Conservation (phyloP, 2,113 vertebrate species). For the Apodemus sylvaticus region DNA sequence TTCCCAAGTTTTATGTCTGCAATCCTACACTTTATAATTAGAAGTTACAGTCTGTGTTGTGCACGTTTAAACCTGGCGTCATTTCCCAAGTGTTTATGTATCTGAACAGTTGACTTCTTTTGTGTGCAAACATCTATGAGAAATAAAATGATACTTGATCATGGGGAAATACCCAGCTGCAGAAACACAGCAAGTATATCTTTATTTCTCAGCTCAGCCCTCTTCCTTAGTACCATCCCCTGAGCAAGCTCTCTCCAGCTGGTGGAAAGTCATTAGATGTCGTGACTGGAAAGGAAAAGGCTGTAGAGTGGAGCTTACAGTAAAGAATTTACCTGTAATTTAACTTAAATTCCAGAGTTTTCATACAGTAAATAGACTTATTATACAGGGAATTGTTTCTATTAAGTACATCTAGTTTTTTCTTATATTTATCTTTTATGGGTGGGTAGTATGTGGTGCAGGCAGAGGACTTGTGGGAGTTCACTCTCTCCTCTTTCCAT, state of each 20-base stretch:
- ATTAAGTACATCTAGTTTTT: not conserved
- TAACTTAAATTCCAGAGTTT: not conserved
- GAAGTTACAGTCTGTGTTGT: not conserved
- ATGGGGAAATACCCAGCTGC: not conserved
- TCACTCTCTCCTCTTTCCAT: not conserved
- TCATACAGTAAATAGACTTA: not conserved
- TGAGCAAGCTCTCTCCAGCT: not conserved
- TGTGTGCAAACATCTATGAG: not conserved
- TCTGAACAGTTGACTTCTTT: conserved; percentile 24
- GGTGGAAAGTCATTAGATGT: not conserved
- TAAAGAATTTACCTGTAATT: not conserved
- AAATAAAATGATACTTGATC: not conserved
- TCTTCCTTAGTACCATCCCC: not conserved
- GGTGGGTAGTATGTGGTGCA: not conserved
- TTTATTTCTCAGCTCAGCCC: not conserved
- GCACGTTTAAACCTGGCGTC: not conserved
- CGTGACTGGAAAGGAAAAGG: not conserved
- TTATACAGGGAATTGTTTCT: not conserved
- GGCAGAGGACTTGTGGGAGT: no score
- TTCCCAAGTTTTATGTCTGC: conserved; percentile 17
- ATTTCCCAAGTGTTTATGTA: conserved; percentile 10
- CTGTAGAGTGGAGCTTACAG: not conserved
- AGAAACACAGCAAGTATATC: not conserved
- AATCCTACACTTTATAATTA: conserved; percentile 27
- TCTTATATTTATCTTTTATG: not conserved